These are phyloP conservation scores for Thereva nobilitata DNA, from an alignment of 2,888 invertebrate species.

Conservation along the genomic window DNA sequence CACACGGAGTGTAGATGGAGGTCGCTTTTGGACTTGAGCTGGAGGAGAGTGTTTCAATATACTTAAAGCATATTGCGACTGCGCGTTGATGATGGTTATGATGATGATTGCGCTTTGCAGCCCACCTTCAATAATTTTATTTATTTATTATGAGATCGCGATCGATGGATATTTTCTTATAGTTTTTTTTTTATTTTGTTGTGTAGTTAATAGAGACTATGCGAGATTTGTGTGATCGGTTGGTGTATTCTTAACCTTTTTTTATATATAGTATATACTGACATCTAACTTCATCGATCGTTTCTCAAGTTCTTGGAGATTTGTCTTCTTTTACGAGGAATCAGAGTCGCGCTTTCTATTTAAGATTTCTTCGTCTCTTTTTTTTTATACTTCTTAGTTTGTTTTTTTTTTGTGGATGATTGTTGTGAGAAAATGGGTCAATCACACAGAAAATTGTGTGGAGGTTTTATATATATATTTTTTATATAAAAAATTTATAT, in stretches of 20 bases:
- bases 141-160: constrained; percentile 31
- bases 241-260: no score
- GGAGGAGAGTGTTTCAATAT: not conserved
- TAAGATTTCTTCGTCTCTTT: constrained; percentile 4
- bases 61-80: constrained; percentile 22
- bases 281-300: constrained; percentile 5
- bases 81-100: not conserved
- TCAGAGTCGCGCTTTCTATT: constrained; percentile 22
- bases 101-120: constrained; percentile 27
- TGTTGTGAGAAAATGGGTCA: constrained; percentile 34
- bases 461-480: constrained; percentile 3
- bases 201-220: no score
- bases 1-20: no score
- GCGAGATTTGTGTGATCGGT: no score
- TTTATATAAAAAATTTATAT: no score
- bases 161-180: constrained; percentile 12
- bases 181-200: not conserved
- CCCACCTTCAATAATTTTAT: constrained; percentile 35
- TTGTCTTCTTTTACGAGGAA: constrained; percentile 2
- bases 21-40: no score
- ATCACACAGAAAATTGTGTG: constrained; percentile 28
- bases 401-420: constrained; percentile 18
- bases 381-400: not conserved
- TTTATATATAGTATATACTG: no score
- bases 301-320: constrained; percentile 33